Evolutionary conservation across 2,797 vertebrate genomes (phyloP).

Genomic region (Poeciliopsis infans): DNA sequence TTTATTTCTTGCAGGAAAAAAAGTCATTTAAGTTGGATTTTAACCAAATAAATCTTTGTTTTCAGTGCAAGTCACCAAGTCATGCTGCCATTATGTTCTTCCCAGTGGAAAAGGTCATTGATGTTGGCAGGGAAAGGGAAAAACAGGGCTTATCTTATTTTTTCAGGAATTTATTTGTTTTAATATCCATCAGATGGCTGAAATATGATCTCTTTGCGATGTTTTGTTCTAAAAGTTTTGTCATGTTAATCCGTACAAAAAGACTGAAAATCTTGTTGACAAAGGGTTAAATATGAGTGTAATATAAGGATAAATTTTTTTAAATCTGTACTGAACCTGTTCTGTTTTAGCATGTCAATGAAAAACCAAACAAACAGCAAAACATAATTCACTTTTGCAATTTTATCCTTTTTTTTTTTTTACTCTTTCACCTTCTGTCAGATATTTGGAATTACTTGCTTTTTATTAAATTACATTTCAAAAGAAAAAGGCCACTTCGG

Average conservation of each 20-base stretch:
- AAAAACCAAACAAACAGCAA: neutral
- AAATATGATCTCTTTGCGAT: neutral
- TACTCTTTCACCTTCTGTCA: neutral
- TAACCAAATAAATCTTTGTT: neutral
- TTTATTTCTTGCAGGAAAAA: neutral
- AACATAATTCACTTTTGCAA: neutral
- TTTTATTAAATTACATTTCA: neutral
- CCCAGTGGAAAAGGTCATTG: neutral
- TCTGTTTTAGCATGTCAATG: neutral
- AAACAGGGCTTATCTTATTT: neutral
- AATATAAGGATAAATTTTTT: neutral
- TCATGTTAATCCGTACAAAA: neutral
- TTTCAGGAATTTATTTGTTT: neutral
- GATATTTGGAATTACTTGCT: neutral
- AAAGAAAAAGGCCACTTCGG: neutral
- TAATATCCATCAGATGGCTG: neutral
- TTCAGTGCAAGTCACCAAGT: constrained; percentile 34
- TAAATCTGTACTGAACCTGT: neutral
- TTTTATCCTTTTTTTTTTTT: neutral
- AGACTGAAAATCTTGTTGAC: neutral
- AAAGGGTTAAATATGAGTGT: neutral
- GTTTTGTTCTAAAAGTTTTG: too few species aligned
- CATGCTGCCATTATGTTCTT: constrained; percentile 55
- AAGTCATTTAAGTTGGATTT: neutral
- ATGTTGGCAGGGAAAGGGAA: neutral